phyloP scores from a whole-genome alignment of 1,140 invertebrate species.

The Doryteuthis pealeii region DNA sequence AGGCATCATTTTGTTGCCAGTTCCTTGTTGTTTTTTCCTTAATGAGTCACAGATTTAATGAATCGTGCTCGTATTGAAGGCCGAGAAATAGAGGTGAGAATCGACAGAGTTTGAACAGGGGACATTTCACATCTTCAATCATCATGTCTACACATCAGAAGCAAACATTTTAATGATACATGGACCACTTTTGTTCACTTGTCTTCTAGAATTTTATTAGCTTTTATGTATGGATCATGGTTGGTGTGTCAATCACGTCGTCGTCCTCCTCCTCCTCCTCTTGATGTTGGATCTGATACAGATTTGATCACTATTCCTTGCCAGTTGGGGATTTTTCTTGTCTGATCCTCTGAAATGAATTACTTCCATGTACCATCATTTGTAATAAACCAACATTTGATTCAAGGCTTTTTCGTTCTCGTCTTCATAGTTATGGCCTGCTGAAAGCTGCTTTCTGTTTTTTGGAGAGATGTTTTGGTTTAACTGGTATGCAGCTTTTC shows the following conservation, averaged over 20 bases:
- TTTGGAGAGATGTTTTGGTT: neutral
- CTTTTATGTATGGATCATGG: slow-evolving; percentile 9
- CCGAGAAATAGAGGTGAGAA: slow-evolving; percentile 14
- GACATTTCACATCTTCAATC: slow-evolving; percentile 12
- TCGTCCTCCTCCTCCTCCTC: neutral
- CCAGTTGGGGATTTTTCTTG: slow-evolving; percentile 8
- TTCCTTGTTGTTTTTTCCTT: no score
- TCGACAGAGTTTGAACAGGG: slow-evolving; percentile 7
- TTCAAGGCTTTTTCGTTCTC: neutral
- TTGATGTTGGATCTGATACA: slow-evolving; percentile 10
- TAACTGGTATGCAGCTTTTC: slow-evolving; percentile 9
- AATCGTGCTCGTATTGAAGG: slow-evolving; percentile 13
- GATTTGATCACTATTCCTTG: slow-evolving; percentile 11
- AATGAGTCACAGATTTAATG: slow-evolving; percentile 8
- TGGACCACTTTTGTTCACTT: slow-evolving; percentile 5
- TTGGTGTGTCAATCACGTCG: slow-evolving; percentile 14
- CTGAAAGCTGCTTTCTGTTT: slow-evolving; percentile 3
- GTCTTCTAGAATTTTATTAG: slow-evolving; percentile 8
- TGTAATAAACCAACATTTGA: slow-evolving; percentile 6
- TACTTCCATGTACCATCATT: slow-evolving; percentile 9
- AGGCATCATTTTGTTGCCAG: no score
- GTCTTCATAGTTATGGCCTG: slow-evolving; percentile 7
- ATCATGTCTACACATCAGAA: slow-evolving; percentile 8
- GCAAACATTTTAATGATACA: slow-evolving; percentile 6
- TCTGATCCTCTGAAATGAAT: slow-evolving; percentile 1